Base-by-base conservation (phyloP, 2,797 vertebrate species). In the Serranus cabrilla region DNA sequence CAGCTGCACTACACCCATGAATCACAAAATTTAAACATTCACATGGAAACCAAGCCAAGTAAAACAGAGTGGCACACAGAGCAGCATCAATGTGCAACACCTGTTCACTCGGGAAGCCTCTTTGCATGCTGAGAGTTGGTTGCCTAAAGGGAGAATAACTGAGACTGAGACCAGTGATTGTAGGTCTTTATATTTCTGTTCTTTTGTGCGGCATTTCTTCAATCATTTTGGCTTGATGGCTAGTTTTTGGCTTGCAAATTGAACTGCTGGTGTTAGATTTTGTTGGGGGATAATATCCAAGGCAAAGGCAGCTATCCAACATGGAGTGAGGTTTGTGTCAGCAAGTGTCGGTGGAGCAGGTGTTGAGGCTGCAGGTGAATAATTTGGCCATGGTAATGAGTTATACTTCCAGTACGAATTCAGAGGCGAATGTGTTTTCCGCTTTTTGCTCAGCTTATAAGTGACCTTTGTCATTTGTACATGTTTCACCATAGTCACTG, bases 351-450 rank as follows among this genome's bases (percentile, higher is more conserved):
- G 62, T 76, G 71, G 71, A 87, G 71, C 74, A 85, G 82, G 80
- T 88, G 81, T 71, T 70, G 40, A 76, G 63, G 76, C 85, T 78
- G 84, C 72, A 86, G 80, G 81, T 82, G 79, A 87, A 81, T 71
- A 78, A 57, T 47, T 21, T 69, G 62, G 77, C 74, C n/a, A 2
- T 50, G 43, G 50, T 73, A 54, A 76, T 34, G 51, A 74, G 60
- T 62, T 76, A 58, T 63, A 65, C 51, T 56, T 85, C 49, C 57
- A 77, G 46, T 46, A 49, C 43, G 21, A 74, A 78, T 78, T 75
- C 42, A 59, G 75, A 47, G 9, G 25, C 13, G 16, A 54, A 40
- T 67, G 51, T 69, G 49, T 76, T 76, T 34, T 76, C 40, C 4
- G 27, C 10, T 56, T 72, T 77, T 63, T 78, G 39, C 31, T 66